phyloP scores from a whole-genome alignment of 2,797 vertebrate genomes.

The Brachyalestes nurse region DNA sequence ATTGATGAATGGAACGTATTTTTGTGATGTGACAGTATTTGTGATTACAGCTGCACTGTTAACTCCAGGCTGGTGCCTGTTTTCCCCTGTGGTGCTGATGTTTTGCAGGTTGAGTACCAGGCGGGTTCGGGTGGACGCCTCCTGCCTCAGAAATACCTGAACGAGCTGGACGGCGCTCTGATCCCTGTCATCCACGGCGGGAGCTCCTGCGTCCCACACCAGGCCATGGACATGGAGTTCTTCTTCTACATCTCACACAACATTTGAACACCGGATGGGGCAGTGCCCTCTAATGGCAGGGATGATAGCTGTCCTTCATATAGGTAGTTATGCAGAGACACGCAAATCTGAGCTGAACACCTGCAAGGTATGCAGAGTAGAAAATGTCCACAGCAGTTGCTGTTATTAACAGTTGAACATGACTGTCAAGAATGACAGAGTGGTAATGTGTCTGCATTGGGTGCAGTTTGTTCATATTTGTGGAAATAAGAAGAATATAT shows the following conservation, averaged over 20 bases:
- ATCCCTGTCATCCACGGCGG: constrained; percentile 93
- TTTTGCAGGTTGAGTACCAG: constrained; percentile 90
- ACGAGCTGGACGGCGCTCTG: constrained; percentile 88
- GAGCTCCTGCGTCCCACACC: constrained; percentile 79
- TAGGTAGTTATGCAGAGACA: constrained; percentile 30
- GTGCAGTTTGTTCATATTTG: constrained; percentile 18
- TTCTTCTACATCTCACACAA: constrained; percentile 88
- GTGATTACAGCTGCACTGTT: too few species aligned
- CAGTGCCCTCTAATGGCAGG: constrained; percentile 31
- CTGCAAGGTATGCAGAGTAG: constrained; percentile 37
- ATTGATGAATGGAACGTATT: too few species aligned
- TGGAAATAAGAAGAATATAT: not conserved
- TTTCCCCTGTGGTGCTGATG: not conserved
- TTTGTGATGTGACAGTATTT: too few species aligned
- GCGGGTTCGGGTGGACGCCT: constrained; percentile 85
- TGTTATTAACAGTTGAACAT: not conserved
- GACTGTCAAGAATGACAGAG: not conserved
- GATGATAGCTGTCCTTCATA: constrained; percentile 39
- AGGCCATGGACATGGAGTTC: constrained; percentile 90
- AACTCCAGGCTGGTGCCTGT: too few species aligned
- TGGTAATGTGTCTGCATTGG: not conserved
- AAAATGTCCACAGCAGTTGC: constrained; percentile 3
- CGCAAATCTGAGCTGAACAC: constrained; percentile 57
- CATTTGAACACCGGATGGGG: constrained; percentile 64
- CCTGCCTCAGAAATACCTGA: constrained; percentile 92